Evolutionary conservation across 2,113 vertebrate species (phyloP), one percentile per base, ranked within the genome.

Genomic region (Cyprinus carpio): DNA sequence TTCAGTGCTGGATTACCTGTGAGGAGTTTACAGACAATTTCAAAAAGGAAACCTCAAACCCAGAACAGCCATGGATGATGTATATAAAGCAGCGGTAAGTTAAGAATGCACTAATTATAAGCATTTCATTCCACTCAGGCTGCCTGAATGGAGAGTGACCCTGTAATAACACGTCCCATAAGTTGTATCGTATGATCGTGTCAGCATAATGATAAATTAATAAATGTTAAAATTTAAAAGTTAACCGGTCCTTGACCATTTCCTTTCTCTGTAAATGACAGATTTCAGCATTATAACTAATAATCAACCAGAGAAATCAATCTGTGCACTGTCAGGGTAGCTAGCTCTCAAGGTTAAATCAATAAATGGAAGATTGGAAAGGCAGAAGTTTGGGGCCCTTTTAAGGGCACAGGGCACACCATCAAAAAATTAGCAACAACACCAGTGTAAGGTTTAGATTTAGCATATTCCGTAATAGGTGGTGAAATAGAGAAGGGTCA

Each of bases 31-130:
- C 87, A 71, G 85, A 86, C 75, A 64, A 31, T 88, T 86, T 88
- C 87, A 87, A 86, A 77, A 76, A 88, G 86, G 72, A 83, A 87
- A 58, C 81, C 86, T 75, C 49, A 29, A 58, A 84, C 88, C 29
- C 90, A 85, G 89, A 18, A 82, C 85, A 92, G 90, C 83, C 89
- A 95, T 95, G 95, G 95, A 95, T 95, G 95, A 95, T 86, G 95
- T 95, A 15, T 95, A 95, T 88, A 95, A 95, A 92, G 95, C 95
- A 90, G 95, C 95, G 89, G 95, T 95, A 89, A 95, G 95, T 93
- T 13, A 31, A 20, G 29, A 71, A 1, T 46, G n/a, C 49, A 43
- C 18, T 43, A 23, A 18, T 54, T 56, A 34, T 46, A 2, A 64
- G 40, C 20, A 60, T 62, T 71, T 12, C 4, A 49, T 43, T 81